Evolutionary conservation across 2,888 invertebrate species (phyloP).

Genomic region (Dysmachus trigonus): DNA sequence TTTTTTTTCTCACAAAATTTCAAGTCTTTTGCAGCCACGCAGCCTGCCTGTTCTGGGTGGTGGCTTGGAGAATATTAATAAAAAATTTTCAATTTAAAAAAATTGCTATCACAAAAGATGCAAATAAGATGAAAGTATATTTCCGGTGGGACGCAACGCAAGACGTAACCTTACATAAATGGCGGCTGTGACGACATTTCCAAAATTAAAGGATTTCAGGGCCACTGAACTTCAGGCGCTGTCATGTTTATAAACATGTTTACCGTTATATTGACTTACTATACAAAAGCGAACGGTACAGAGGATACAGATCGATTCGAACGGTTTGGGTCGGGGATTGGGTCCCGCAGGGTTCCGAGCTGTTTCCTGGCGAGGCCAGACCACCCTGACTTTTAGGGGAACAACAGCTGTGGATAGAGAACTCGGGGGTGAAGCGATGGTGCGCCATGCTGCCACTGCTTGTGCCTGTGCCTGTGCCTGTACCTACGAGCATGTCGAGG

Average conservation of each 20-base stretch:
- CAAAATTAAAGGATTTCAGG: background rate
- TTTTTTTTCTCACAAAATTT: background rate
- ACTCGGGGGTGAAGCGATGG: background rate
- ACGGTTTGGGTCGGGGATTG: background rate
- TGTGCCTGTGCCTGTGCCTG: too few species aligned
- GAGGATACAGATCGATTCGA: background rate
- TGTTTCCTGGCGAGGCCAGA: background rate
- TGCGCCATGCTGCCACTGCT: background rate
- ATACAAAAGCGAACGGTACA: background rate
- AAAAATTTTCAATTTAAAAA: background rate
- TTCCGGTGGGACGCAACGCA: background rate
- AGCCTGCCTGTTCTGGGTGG: background rate
- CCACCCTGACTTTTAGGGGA: background rate
- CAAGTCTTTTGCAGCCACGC: background rate
- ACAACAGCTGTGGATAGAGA: background rate
- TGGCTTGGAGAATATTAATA: background rate
- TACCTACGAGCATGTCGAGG: background rate
- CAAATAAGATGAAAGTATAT: background rate
- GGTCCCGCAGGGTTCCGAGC: background rate
- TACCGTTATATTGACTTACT: background rate
- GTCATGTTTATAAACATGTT: background rate
- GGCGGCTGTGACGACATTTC: background rate
- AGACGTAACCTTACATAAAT: background rate
- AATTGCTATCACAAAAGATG: background rate
- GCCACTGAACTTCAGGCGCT: background rate